Evolutionary conservation across 2,113 vertebrate species (phyloP), one percentile per base, ranked within the genome.

Genomic region (Antennarius striatus): DNA sequence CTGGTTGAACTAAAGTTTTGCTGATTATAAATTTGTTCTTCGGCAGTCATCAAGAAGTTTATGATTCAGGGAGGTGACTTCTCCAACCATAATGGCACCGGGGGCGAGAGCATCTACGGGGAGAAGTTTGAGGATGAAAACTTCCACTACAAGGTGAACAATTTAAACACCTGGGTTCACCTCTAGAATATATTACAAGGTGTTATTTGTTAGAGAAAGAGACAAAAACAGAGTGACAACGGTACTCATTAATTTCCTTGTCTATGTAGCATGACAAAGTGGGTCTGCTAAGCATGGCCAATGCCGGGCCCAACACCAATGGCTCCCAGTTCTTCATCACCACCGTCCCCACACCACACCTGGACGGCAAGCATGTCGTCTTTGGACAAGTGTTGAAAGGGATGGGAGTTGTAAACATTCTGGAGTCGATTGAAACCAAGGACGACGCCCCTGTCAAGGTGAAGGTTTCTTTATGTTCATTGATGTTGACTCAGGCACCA

Each of bases 61-160:
- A 99, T 99, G 98, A 92, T 99, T 82, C 96, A 99, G 75, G 95
- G 96, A 83, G 96, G 98, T 50, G 97, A 99, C 81, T 98, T 99
- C 90, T 99, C 96, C 60, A 96, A 98, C 91, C 96, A 98, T 42
- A 94, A 98, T 66, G 98, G 96, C 78, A 99, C 96, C 4, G 97
- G 97, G 60, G 97, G 98, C 72, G 98, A 99, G 93, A 98, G 98
- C 86, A 98, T 99, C 88, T 99, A 99, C 16, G 97, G 97, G 75
- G 97, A 96, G 86, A 99, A 98, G 91, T 99, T 99, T 91, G 97
- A 98, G 89, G 97, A 98, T 79, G 97, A 99, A 91, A 98, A 97
- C 91, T 99, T 99, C 53, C 84, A 98, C 87, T 99, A 98, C 68
- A 94, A 95, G 94, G 97, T 99, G 92, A 81, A 67, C 10, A 68